Base-by-base conservation (phyloP, 2,888 invertebrate species). In the Smittia aterrima region DNA sequence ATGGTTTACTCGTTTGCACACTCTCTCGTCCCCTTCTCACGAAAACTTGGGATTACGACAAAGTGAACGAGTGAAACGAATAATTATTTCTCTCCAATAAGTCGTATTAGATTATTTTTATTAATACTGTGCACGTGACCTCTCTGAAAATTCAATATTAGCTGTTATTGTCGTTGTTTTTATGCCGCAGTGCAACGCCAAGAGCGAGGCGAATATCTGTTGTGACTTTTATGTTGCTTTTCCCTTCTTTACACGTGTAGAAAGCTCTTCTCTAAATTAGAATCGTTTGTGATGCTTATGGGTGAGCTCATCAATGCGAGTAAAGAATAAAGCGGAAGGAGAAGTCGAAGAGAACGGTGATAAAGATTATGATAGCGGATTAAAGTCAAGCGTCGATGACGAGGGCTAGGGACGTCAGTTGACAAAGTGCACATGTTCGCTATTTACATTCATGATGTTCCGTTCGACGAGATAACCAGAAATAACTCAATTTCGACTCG, bases 61-160 rank as follows among this genome's bases (percentile, higher is more conserved):
- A n/a, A 72, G 38, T 62, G 71, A 68, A 22, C 47, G 68, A 70
- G 70, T 70, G 70, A 47, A 70, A 70, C 70, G 72, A 72, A 72
- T 62, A 62, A 72, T 62, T 72, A 72, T 72, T 54, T 58, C 53
- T 22, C 41, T 62, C 18, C n/a, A 38, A 54, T 54, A 62, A 72
- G 72, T 72, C 72, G 38, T 32, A 72, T 62, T 58, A 53, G 16
- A 64, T 64, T 64, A 64, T 54, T 72, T 72, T 72, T 72, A 72
- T 72, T 72, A 72, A 72, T 72, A 58, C 62, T 18, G 25, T 22
- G 32, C 72, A 72, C 72, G 72, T 72, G 72, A 72, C 72, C 72
- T 72, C 62, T 62, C 62, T 22, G 27, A 62, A 54, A 58, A 38
- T 72, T 72, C 53, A 62, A 72, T 72, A 72, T 72, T 72, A 72